Evolutionary conservation across 2,888 invertebrate genomes (phyloP).

Genomic region (Acanthosepion esculentum): DNA sequence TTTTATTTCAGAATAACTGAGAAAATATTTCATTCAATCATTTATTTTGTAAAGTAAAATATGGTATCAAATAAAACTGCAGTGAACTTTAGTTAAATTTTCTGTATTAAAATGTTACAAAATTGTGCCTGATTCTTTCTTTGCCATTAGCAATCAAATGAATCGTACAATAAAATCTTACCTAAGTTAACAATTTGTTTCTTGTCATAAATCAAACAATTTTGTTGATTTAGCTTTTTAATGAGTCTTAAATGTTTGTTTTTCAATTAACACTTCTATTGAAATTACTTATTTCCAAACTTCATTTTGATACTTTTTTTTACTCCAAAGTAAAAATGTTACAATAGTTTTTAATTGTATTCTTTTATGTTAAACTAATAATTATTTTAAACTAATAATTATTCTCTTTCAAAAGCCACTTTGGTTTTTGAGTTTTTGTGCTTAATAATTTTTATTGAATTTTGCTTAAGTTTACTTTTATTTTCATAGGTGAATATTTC

Average conservation of each 20-base stretch:
- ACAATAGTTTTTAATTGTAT: too few relatives aligned
- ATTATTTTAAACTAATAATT: too few relatives aligned
- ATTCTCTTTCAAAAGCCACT: neutral
- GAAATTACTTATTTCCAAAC: neutral
- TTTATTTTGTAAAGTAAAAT: neutral
- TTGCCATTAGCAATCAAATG: neutral
- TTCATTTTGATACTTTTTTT: neutral
- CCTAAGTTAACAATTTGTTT: neutral
- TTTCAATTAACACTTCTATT: neutral
- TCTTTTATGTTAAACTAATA: too few relatives aligned
- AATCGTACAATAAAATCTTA: neutral
- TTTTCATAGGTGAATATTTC: too few relatives aligned
- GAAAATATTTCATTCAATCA: neutral
- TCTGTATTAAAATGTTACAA: neutral
- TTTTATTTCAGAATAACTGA: neutral
- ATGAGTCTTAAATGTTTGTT: neutral
- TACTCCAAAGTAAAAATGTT: too few relatives aligned
- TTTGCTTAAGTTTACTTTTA: too few relatives aligned
- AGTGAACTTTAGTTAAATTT: too few relatives aligned
- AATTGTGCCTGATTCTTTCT: neutral
- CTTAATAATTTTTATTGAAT: neutral
- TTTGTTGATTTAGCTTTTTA: too few relatives aligned
- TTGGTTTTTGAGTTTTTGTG: neutral
- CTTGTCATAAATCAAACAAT: neutral
- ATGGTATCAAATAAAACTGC: neutral